phyloP scores from a whole-genome alignment of 2,113 vertebrate genomes.

The Platichthys stellatus region DNA sequence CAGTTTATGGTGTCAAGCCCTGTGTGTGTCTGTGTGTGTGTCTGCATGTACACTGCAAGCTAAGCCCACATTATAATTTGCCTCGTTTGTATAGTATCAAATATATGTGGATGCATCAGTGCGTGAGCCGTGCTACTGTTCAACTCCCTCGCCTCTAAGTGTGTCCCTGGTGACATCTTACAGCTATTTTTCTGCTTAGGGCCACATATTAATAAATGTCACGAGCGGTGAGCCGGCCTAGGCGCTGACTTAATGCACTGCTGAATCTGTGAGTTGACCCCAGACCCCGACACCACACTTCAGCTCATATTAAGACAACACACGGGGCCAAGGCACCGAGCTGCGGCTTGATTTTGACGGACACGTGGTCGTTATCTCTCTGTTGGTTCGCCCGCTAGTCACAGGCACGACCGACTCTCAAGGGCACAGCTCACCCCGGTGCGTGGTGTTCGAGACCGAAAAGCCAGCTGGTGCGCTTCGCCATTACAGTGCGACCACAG shows the following conservation, averaged over 20 bases:
- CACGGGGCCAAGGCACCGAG: constrained; percentile 38
- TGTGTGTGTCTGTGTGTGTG: background rate
- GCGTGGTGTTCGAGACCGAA: constrained; percentile 45
- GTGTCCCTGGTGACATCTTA: constrained; percentile 56
- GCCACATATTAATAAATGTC: constrained; percentile 79
- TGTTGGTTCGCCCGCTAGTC: constrained; percentile 59
- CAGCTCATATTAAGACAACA: constrained; percentile 73
- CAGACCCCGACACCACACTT: constrained; percentile 72
- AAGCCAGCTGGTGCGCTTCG: constrained; percentile 15
- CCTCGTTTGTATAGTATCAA: constrained; percentile 23
- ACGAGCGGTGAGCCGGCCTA: constrained; percentile 60
- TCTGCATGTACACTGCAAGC: constrained; percentile 16
- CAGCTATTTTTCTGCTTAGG: constrained; percentile 66
- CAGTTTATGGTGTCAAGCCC: constrained; percentile 14
- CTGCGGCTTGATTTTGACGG: constrained; percentile 76
- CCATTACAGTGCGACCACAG: constrained; percentile 9
- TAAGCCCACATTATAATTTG: constrained; percentile 45
- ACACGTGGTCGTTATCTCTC: constrained; percentile 74
- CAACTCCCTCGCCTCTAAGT: constrained; percentile 15
- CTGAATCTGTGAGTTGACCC: constrained; percentile 74
- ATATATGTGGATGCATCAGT: constrained; percentile 50
- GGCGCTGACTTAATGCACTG: constrained; percentile 75
- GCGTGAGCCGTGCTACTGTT: constrained; percentile 26
- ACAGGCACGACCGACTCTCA: constrained; percentile 55
- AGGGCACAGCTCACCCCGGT: constrained; percentile 57